A percentile compares a stretch with the other conserved stretches of the same genome.
Evolutionary conservation across 1,140 invertebrate genomes (phyloP).

Genomic region (Triops cancriformis): DNA sequence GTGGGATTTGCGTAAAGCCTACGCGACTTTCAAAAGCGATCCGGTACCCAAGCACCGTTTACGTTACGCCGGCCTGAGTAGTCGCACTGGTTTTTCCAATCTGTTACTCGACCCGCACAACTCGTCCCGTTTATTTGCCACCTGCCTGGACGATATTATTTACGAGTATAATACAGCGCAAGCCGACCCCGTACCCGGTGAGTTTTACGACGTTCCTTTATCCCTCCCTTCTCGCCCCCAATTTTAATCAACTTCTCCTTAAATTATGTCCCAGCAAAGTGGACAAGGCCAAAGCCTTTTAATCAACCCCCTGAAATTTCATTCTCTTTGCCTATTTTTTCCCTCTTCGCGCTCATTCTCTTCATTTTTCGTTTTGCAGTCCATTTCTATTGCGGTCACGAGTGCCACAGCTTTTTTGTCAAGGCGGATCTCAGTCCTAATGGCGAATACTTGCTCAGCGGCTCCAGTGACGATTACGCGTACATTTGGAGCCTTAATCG

Average conservation of each 20-base stretch:
- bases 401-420: slow-evolving; percentile 70
- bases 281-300: slow-evolving; percentile 12
- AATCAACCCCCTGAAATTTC: slow-evolving; percentile 24
- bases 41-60: slow-evolving; percentile 61
- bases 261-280: slow-evolving; percentile 15
- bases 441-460: slow-evolving; percentile 66
- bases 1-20: slow-evolving; percentile 78
- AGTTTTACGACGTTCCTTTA: slow-evolving; percentile 24
- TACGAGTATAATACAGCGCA: slow-evolving; percentile 72
- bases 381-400: slow-evolving; percentile 49
- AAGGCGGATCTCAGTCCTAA: slow-evolving; percentile 70
- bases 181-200: slow-evolving; percentile 55
- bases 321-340: slow-evolving; percentile 27
- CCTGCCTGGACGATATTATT: slow-evolving; percentile 74
- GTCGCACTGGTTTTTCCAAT: slow-evolving; percentile 66
- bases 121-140: slow-evolving; percentile 61
- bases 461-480: slow-evolving; percentile 70
- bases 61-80: slow-evolving; percentile 57
- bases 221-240: not conserved
- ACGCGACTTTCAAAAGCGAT: slow-evolving; percentile 55
- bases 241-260: slow-evolving; percentile 14
- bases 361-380: slow-evolving; percentile 36
- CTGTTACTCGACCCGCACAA: slow-evolving; percentile 58
- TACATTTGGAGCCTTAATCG: slow-evolving; percentile 62
- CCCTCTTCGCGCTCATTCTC: slow-evolving; percentile 30